Evolutionary conservation across 92 coral and sea anemone genomes (phyloP).

Genomic region (Muricea muricata): DNA sequence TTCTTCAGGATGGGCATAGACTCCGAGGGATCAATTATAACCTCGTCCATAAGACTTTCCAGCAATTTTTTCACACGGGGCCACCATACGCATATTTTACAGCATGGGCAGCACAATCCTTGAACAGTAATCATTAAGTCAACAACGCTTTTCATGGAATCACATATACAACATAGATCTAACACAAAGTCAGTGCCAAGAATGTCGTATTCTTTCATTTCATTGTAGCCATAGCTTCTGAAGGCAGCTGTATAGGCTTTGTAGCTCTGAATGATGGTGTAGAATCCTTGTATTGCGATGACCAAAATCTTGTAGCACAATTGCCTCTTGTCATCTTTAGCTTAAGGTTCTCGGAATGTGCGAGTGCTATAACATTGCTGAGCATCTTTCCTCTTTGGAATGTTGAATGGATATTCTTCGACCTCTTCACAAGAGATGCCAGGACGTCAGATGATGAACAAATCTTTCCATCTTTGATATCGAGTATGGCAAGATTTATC

Average conservation of each 20-base stretch:
- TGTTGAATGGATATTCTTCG: slow-evolving; percentile 31
- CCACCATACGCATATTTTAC: slow-evolving; percentile 27
- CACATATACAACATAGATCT: neutral
- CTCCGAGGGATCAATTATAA: neutral
- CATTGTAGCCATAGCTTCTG: slow-evolving; percentile 24
- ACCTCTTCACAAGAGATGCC: neutral
- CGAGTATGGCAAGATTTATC: slow-evolving; percentile 26
- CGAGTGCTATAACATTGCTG: neutral
- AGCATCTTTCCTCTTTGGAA: slow-evolving; percentile 28
- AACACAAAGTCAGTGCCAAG: slow-evolving; percentile 13
- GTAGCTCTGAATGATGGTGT: neutral
- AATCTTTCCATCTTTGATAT: slow-evolving; percentile 4
- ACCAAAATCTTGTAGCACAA: slow-evolving; percentile 32
- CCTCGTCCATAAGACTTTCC: neutral
- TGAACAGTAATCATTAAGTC: slow-evolving; percentile 17
- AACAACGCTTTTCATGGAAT: slow-evolving; percentile 10
- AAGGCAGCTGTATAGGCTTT: neutral
- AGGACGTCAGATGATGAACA: neutral
- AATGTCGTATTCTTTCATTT: slow-evolving; percentile 12
- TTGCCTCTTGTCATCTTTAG: slow-evolving; percentile 15
- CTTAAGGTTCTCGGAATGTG: neutral
- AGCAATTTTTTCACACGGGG: neutral
- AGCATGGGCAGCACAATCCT: neutral
- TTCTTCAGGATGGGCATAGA: neutral
- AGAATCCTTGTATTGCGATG: slow-evolving; percentile 13